These are phyloP conservation scores for Pararge aegeria DNA, from an alignment of 1,140 invertebrate species.

Conservation along the genomic window DNA sequence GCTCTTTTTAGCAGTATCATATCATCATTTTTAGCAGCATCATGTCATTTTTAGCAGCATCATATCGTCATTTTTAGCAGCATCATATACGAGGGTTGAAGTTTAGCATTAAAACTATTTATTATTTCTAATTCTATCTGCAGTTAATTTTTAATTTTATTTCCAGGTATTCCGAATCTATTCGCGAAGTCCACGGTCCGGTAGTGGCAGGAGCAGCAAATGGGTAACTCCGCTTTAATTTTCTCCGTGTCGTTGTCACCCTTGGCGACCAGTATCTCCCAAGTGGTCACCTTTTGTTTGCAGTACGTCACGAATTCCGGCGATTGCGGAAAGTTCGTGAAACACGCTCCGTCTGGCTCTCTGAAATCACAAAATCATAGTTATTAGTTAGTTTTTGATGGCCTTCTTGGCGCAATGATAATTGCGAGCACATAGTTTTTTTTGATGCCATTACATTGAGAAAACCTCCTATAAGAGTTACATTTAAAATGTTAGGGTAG, in stretches of 20 bases:
- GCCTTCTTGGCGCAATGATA: too few relatives aligned
- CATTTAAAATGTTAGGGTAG: too few relatives aligned
- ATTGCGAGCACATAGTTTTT: too few relatives aligned
- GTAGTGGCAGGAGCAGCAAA: slow-evolving; percentile 34
- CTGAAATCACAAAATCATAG: slow-evolving; percentile 16
- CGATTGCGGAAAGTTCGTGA: slow-evolving; percentile 13
- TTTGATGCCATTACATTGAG: too few relatives aligned
- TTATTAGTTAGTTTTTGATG: slow-evolving; percentile 7
- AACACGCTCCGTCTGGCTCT: slow-evolving; percentile 26
- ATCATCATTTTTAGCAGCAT: too few relatives aligned
- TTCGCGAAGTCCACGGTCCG: slow-evolving; percentile 2
- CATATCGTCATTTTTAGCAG: too few relatives aligned
- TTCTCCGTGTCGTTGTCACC: slow-evolving; percentile 25
- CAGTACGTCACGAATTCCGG: slow-evolving; percentile 25
- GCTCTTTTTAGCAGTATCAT: too few relatives aligned
- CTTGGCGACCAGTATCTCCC: slow-evolving; percentile 29
- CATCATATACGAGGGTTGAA: too few relatives aligned
- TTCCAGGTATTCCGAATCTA: slow-evolving; percentile 14
- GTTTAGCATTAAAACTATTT: too few relatives aligned
- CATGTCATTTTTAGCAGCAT: too few relatives aligned
- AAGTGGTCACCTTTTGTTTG: slow-evolving; percentile 31
- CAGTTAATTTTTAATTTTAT: not conserved
- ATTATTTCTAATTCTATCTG: too few relatives aligned
- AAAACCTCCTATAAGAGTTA: too few relatives aligned
- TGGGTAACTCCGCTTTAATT: slow-evolving; percentile 24